These are phyloP conservation scores for Nomada ruficornis DNA, from an alignment of 2,888 invertebrate genomes.

Conservation along the genomic window DNA sequence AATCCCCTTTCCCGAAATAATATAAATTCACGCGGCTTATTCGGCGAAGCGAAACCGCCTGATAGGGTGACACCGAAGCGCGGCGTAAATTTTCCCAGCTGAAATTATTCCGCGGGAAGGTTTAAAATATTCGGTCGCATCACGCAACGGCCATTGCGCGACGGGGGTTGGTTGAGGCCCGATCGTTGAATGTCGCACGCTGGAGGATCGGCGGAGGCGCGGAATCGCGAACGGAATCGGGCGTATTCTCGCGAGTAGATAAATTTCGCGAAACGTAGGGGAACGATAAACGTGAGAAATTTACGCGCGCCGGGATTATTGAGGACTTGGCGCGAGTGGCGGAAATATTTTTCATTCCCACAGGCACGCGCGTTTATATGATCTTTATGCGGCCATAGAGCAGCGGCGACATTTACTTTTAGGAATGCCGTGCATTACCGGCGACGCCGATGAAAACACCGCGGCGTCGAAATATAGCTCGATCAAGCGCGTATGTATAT, in stretches of 20 bases:
- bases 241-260: conserved; percentile 30
- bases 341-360: conserved; percentile 63
- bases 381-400: conserved; percentile 61
- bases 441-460: conserved; percentile 51
- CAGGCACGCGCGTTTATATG: conserved; percentile 46
- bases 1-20: background rate
- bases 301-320: conserved; percentile 55
- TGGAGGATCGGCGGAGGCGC: conserved; percentile 21
- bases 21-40: conserved; percentile 17
- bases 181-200: conserved; percentile 25
- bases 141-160: conserved; percentile 40
- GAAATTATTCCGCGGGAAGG: conserved; percentile 34
- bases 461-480: conserved; percentile 22
- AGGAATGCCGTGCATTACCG: conserved; percentile 56
- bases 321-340: conserved; percentile 61
- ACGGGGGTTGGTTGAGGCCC: background rate
- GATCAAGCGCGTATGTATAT: conserved; percentile 14
- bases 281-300: conserved; percentile 62
- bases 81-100: conserved; percentile 21
- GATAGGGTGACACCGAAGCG: conserved; percentile 29
- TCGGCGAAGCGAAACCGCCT: background rate
- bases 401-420: conserved; percentile 62
- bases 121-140: conserved; percentile 37
- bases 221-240: conserved; percentile 33
- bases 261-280: conserved; percentile 50